These are phyloP conservation scores for Caenorhabditis remanei DNA, from an alignment of 1,140 invertebrate genomes.

Conservation along the genomic window DNA sequence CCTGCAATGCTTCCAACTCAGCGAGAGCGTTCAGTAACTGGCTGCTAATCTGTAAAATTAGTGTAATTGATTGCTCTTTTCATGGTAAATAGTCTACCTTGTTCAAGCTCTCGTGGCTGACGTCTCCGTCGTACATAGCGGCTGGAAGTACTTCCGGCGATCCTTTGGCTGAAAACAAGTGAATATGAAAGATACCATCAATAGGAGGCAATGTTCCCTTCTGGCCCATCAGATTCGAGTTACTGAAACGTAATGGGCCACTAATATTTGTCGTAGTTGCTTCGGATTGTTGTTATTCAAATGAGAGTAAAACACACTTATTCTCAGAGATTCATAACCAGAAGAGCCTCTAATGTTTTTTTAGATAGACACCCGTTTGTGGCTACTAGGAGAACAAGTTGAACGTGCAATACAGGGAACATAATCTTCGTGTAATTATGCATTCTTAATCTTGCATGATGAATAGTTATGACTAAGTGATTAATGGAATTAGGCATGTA, in stretches of 20 bases:
- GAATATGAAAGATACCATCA: slow-evolving; percentile 38
- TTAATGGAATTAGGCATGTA: background rate
- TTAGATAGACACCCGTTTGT: too few relatives aligned
- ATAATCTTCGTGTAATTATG: slow-evolving; percentile 20
- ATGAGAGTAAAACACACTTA: background rate
- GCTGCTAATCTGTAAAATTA: background rate
- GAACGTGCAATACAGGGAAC: background rate
- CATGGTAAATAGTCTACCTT: background rate
- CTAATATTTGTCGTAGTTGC: background rate
- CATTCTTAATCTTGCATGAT: background rate
- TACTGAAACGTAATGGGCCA: background rate
- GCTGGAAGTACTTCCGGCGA: slow-evolving; percentile 44
- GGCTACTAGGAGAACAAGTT: too few relatives aligned
- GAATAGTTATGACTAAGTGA: background rate
- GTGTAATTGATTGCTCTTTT: background rate
- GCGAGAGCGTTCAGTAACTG: slow-evolving; percentile 28
- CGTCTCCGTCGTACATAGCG: slow-evolving; percentile 32
- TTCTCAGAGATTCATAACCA: background rate
- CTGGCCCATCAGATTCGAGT: slow-evolving; percentile 25
- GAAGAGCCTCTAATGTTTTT: slow-evolving; percentile 29
- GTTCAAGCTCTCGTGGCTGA: slow-evolving; percentile 42
- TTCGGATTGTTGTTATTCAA: background rate
- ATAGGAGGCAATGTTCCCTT: background rate
- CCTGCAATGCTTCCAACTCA: slow-evolving; percentile 25
- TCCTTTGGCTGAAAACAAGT: slow-evolving; percentile 38